phyloP scores from a whole-genome alignment of 2,888 invertebrate genomes.

The Eledona agricola region DNA sequence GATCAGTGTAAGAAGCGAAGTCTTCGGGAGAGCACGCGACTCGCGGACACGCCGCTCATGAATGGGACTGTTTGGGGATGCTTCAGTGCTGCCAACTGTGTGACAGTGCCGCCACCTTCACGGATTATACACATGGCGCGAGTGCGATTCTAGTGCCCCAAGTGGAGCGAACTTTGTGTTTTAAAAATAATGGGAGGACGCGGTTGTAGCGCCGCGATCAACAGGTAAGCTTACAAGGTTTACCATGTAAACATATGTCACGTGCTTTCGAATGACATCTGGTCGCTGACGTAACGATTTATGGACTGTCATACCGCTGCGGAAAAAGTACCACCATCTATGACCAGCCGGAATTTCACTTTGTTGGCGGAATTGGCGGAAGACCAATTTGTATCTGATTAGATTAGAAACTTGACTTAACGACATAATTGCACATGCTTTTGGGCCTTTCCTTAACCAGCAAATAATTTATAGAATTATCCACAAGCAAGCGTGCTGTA shows the following conservation, averaged over 20 bases:
- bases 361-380: too few relatives aligned
- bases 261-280: constrained; percentile 39
- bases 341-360: too few relatives aligned
- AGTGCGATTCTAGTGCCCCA: constrained; percentile 1
- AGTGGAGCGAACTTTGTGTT: constrained; percentile 17
- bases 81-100: constrained; percentile 29
- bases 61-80: constrained; percentile 43
- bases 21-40: constrained; percentile 62
- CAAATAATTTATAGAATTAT: too few relatives aligned
- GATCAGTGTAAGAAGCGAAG: constrained; percentile 63
- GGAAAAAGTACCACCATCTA: constrained; percentile 19
- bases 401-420: too few relatives aligned
- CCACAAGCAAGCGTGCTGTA: too few relatives aligned
- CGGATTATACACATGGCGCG: constrained; percentile 18
- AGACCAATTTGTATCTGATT: too few relatives aligned
- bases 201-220: constrained; percentile 39
- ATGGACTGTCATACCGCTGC: constrained; percentile 3
- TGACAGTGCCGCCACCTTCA: constrained; percentile 14
- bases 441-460: too few relatives aligned
- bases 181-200: not conserved
- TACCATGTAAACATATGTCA: constrained; percentile 42
- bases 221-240: constrained; percentile 41
- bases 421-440: too few relatives aligned
- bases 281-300: constrained; percentile 21
- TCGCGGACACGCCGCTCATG: constrained; percentile 43